Percentiles rank a stretch among this genome's conserved stretches.
Evolutionary conservation across 2,113 vertebrate species (phyloP).

Genomic region (Labeo catla): DNA sequence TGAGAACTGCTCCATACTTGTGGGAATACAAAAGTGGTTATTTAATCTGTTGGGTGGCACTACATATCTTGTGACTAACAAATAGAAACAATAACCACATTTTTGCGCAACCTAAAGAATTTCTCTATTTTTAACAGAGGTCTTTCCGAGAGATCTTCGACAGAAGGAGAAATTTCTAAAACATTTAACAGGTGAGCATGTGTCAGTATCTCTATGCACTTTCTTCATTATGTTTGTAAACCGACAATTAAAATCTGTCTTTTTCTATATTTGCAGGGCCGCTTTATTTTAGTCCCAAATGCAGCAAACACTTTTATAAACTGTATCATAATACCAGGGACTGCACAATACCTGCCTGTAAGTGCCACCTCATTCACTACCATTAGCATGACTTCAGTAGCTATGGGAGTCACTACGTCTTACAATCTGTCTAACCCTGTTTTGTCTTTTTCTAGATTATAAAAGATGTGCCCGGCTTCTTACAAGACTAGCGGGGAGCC

Average conservation of each 20-base stretch:
- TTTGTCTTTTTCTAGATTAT: slow-evolving; percentile 79
- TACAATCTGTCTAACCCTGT: slow-evolving; percentile 11
- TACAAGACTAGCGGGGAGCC: slow-evolving; percentile 88
- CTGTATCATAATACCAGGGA: slow-evolving; percentile 93
- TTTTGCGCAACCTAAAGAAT: background rate
- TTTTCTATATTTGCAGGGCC: slow-evolving; percentile 79
- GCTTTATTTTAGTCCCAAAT: slow-evolving; percentile 91
- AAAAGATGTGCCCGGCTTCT: slow-evolving; percentile 93
- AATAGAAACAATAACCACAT: background rate
- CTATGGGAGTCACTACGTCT: background rate
- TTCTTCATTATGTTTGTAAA: background rate
- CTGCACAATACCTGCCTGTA: slow-evolving; percentile 90
- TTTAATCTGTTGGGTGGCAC: slow-evolving; percentile 7
- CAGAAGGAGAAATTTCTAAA: slow-evolving; percentile 91
- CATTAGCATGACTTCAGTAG: slow-evolving; percentile 19
- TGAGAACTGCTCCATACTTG: background rate
- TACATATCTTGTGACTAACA: background rate
- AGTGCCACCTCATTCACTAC: slow-evolving; percentile 68
- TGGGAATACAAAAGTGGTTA: background rate
- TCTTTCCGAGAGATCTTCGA: slow-evolving; percentile 84
- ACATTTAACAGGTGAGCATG: slow-evolving; percentile 87
- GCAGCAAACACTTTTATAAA: slow-evolving; percentile 89
- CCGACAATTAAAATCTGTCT: background rate
- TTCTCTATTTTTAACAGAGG: slow-evolving; percentile 72
- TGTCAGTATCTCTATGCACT: background rate